These are phyloP conservation scores for Euwallacea similis DNA, from an alignment of 1,140 invertebrate genomes.

Conservation along the genomic window DNA sequence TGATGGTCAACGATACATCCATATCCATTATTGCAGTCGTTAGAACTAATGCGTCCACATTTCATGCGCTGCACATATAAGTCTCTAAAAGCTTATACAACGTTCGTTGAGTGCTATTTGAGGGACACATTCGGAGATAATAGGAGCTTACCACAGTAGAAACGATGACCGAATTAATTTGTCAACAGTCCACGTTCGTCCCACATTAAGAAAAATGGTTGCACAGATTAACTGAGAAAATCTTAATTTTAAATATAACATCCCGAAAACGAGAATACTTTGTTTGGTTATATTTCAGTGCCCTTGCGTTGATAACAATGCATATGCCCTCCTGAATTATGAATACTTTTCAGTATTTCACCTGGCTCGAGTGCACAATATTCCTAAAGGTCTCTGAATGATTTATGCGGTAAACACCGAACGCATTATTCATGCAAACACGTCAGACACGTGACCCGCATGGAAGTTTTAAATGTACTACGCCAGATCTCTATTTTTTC, in stretches of 20 bases:
- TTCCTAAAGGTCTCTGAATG: constrained; percentile 24
- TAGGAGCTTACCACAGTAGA: background rate
- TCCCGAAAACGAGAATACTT: no score
- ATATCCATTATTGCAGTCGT: constrained; percentile 12
- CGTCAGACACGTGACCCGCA: constrained; percentile 18
- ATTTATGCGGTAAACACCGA: constrained; percentile 25
- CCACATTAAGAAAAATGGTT: no score
- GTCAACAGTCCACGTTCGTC: background rate
- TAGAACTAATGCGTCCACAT: constrained; percentile 14
- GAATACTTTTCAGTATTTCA: constrained; percentile 18
- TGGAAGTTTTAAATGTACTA: constrained; percentile 17
- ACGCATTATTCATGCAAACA: constrained; percentile 30
- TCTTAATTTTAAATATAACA: no score
- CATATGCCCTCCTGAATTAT: constrained; percentile 8
- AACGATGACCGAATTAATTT: background rate
- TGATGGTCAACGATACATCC: constrained; percentile 2
- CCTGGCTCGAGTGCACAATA: constrained; percentile 22
- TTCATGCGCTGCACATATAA: constrained; percentile 1
- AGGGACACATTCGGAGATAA: background rate
- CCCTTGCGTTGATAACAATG: constrained; percentile 5
- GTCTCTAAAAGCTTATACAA: constrained; percentile 11
- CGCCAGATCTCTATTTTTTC: no score
- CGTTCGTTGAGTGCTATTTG: background rate
- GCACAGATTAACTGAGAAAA: no score
- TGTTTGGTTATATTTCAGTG: background rate